These are phyloP conservation scores for Pterostichus madidus DNA, from an alignment of 2,888 invertebrate genomes.

Conservation along the genomic window DNA sequence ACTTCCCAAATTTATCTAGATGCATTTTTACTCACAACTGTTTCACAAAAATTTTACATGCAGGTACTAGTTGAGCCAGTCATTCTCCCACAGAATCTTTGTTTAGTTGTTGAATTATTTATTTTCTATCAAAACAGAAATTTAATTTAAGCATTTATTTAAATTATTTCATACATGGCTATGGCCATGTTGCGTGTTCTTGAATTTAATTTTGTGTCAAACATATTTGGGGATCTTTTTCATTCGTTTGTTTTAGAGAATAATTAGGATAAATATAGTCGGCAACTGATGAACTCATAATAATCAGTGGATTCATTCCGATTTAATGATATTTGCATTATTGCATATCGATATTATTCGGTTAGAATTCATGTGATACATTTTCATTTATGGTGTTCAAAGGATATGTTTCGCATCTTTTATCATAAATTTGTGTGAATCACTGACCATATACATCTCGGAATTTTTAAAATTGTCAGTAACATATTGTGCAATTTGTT, in stretches of 20 bases:
- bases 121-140: neutral
- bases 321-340: neutral
- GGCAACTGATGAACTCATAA: constrained; percentile 15
- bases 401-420: constrained; percentile 25
- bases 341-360: constrained; percentile 1
- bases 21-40: constrained; percentile 7
- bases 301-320: neutral
- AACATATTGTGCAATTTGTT: constrained; percentile 28
- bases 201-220: neutral
- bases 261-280: neutral
- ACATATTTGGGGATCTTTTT: constrained; percentile 2
- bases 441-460: neutral
- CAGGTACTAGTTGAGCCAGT: constrained; percentile 16
- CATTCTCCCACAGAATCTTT: constrained; percentile 28
- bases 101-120: constrained; percentile 16
- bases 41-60: neutral
- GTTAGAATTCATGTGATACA: constrained; percentile 8
- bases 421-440: constrained; percentile 37
- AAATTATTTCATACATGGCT: constrained; percentile 2
- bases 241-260: neutral
- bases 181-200: neutral
- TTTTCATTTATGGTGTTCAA: constrained; percentile 12
- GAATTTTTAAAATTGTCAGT: neutral
- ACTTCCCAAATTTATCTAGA: neutral
- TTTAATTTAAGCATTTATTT: constrained; percentile 6